phyloP scores from a whole-genome alignment of 1,140 invertebrate genomes.

The Plutomurus gul region DNA sequence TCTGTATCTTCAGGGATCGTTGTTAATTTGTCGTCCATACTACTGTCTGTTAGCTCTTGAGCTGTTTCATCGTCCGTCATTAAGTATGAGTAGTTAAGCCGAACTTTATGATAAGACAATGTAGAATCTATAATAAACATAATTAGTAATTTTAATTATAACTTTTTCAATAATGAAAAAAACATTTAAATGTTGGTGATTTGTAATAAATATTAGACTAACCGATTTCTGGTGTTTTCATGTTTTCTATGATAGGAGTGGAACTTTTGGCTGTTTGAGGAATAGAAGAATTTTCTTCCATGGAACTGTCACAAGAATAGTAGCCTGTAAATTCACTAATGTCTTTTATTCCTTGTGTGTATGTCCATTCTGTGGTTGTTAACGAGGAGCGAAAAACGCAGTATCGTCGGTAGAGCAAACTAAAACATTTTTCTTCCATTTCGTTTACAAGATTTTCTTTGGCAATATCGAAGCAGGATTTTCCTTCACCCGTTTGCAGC shows the following conservation, averaged over 20 bases:
- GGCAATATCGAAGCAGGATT: constrained; percentile 38
- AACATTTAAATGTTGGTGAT: too few species aligned
- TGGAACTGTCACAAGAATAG: not conserved
- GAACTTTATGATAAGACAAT: not conserved
- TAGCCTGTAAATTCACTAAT: not conserved
- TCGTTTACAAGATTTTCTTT: not conserved
- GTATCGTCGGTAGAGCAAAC: not conserved
- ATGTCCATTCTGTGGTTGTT: not conserved
- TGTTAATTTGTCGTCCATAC: not conserved
- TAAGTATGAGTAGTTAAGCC: not conserved
- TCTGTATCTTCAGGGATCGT: constrained; percentile 13
- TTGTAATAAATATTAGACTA: too few species aligned
- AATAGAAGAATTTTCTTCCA: not conserved
- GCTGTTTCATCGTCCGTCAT: not conserved
- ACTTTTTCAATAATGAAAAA: not conserved
- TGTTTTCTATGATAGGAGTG: too few species aligned
- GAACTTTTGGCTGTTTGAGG: not conserved
- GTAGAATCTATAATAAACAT: not conserved
- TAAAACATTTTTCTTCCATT: constrained; percentile 36
- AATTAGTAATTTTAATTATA: not conserved
- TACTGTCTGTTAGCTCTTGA: not conserved
- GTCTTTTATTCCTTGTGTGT: not conserved
- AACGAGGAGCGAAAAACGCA: not conserved
- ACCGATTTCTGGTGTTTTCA: too few species aligned
- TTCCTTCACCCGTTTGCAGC: constrained; percentile 32